Evolutionary conservation across 2,113 vertebrate genomes (phyloP), one percentile per base, ranked within the genome.

Genomic region (Sinocyclocheilus anshuiensis): DNA sequence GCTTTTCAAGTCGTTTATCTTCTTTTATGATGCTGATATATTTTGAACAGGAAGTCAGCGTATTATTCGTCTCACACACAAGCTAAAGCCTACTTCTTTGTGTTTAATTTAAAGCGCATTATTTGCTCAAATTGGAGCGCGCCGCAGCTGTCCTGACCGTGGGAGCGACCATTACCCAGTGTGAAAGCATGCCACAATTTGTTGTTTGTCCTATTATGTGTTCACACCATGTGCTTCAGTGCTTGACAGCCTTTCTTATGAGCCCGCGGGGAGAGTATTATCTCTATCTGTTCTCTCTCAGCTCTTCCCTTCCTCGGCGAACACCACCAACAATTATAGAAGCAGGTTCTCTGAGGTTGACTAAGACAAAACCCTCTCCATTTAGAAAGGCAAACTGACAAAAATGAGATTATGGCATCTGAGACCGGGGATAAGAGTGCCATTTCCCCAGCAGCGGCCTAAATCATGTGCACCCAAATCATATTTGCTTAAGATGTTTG

Each of bases 341-440:
- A 83, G 9, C 80, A 74, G 80, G 63, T 55, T 88, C 45, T 84
- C 59, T 63, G 69, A 84, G 82, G 69, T 80, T 80, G 72, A 77
- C 80, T 48, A 20, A 84, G 57, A 86, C 85, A 86, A 86, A 86
- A 81, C 6, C 81, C 63, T 83, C 84, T 76, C 67, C 42, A 77
- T 89, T 77, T 82, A 83, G 71, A 84, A 20, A 89, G 77, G 81
- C 76, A 89, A 82, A 79, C 85, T 87, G 76, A 67, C 85, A 85
- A 83, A 82, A 89, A 89, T 81, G 72, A 78, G 88, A 89, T 89
- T 89, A 89, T 16, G 18, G 48, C 88, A 87, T 87, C 33, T 85
- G 88, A 89, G 83, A 87, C 82, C 18, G 50, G 53, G 82, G 63
- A 89, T 86, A 78, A 82, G 84, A 86, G 12, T 83, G 80, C 48